These are phyloP conservation scores for Clarias platycephalus DNA, from an alignment of 2,797 vertebrate species.

Conservation along the genomic window DNA sequence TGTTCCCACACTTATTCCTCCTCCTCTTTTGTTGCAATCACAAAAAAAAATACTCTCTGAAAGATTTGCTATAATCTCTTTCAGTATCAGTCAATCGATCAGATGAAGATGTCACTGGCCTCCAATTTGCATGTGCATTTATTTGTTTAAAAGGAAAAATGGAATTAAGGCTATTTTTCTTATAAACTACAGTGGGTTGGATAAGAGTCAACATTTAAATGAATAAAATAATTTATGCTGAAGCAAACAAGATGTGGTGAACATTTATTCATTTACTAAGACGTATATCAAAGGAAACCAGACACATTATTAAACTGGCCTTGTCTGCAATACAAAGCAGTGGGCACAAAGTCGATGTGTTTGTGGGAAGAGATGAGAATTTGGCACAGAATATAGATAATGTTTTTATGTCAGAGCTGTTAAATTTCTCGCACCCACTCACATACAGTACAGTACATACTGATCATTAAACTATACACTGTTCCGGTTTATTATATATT, in stretches of 20 bases:
- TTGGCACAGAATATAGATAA: constrained; percentile 17
- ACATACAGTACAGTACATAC: constrained; percentile 8
- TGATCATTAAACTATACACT: constrained; percentile 18
- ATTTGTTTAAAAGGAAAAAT: background rate
- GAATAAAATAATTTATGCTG: background rate
- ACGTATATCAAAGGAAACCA: constrained; percentile 1
- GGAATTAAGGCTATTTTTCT: background rate
- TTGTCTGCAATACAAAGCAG: background rate
- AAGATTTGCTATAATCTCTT: background rate
- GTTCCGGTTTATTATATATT: constrained; percentile 11
- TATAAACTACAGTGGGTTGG: background rate
- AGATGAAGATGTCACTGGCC: background rate
- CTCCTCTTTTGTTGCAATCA: constrained; percentile 17
- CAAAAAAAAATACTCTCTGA: background rate
- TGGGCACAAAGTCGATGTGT: constrained; percentile 12
- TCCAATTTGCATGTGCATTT: background rate
- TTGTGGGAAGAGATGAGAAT: background rate
- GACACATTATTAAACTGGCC: background rate
- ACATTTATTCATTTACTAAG: constrained; percentile 1
- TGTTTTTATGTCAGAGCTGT: constrained; percentile 11
- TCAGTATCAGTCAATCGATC: constrained; percentile 1
- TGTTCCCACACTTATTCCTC: constrained; percentile 2
- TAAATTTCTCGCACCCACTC: constrained; percentile 18
- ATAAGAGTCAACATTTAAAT: background rate
- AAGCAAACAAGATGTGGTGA: background rate